A percentile compares a stretch with the other conserved stretches of the same genome.
phyloP scores from a whole-genome alignment of 2,888 invertebrate species.

The Acholoe squamosa region DNA sequence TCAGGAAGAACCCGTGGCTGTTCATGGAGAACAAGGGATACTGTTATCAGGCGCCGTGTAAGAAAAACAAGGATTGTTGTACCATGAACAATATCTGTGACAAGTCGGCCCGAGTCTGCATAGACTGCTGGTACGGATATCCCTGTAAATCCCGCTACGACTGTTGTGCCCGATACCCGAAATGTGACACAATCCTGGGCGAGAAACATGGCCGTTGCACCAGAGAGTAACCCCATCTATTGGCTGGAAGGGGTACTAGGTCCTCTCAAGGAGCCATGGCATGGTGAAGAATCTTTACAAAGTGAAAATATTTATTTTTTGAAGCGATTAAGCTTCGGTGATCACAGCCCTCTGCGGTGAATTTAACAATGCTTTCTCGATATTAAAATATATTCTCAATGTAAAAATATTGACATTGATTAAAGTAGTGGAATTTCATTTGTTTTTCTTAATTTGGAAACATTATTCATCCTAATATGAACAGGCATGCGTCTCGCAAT shows the following conservation, averaged over 20 bases:
- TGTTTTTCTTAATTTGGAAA: too few relatives aligned
- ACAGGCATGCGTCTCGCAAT: too few relatives aligned
- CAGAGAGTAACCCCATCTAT: constrained; percentile 21
- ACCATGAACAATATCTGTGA: constrained; percentile 78
- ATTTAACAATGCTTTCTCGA: too few relatives aligned
- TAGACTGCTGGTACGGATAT: constrained; percentile 80
- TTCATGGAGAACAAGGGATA: constrained; percentile 73
- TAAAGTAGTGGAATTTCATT: too few relatives aligned
- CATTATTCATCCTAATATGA: too few relatives aligned
- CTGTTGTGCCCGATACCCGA: constrained; percentile 78
- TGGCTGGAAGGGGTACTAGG: background rate
- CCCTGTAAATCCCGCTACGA: constrained; percentile 76
- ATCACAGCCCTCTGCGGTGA: too few relatives aligned
- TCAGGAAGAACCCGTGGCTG: constrained; percentile 76
- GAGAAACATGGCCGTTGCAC: constrained; percentile 42
- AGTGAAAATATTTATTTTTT: too few relatives aligned
- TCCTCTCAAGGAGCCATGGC: background rate
- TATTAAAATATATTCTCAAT: too few relatives aligned
- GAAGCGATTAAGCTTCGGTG: too few relatives aligned
- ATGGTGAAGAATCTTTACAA: background rate
- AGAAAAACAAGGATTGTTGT: constrained; percentile 76
- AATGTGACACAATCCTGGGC: constrained; percentile 45
- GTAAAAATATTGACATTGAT: too few relatives aligned
- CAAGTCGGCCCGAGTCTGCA: constrained; percentile 76
- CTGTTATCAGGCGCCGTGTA: constrained; percentile 77